Conservation (phyloP, 30 jellyfish, hydroid and myxozoan species). For the Aurelia sp. region DNA sequence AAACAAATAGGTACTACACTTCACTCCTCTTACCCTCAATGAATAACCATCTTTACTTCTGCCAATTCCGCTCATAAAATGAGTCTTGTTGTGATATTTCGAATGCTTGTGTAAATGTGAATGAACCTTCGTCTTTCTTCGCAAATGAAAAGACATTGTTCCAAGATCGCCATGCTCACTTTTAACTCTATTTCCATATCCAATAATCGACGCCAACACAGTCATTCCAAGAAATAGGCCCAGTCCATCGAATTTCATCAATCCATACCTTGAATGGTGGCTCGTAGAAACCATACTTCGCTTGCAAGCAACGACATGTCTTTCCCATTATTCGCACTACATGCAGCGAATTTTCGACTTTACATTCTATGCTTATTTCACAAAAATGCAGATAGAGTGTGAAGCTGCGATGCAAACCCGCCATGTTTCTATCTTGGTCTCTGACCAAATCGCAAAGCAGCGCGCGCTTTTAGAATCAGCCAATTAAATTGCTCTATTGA, state of each 20-base stretch:
- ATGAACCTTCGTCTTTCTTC: constrained; percentile 83
- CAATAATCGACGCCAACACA: constrained; percentile 4
- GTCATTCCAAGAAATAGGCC: constrained; percentile 20
- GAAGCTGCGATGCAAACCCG: constrained; percentile 36
- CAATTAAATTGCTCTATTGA: constrained; percentile 40
- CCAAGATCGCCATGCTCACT: constrained; percentile 83
- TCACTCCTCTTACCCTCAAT: constrained; percentile 36
- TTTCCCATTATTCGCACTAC: constrained; percentile 49
- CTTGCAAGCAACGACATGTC: constrained; percentile 64
- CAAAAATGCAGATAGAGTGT: constrained; percentile 13
- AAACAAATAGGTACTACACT: too few relatives aligned
- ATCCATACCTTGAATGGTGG: constrained; percentile 14
- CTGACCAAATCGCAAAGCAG: constrained; percentile 65
- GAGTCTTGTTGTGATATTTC: constrained; percentile 31
- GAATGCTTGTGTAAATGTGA: constrained; percentile 55
- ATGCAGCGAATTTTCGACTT: constrained; percentile 33
- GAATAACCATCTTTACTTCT: constrained; percentile 71
- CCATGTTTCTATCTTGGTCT: constrained; percentile 83
- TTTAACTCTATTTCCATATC: constrained; percentile 17
- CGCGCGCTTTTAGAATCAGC: constrained; percentile 53
- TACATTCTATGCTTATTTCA: neutral
- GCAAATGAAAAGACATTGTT: constrained; percentile 78
- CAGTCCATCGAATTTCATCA: constrained; percentile 12
- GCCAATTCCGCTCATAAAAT: constrained; percentile 8
- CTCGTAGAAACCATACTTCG: constrained; percentile 55